Conservation (phyloP, 2,888 invertebrate species). For the Scaeva pyrastri region DNA sequence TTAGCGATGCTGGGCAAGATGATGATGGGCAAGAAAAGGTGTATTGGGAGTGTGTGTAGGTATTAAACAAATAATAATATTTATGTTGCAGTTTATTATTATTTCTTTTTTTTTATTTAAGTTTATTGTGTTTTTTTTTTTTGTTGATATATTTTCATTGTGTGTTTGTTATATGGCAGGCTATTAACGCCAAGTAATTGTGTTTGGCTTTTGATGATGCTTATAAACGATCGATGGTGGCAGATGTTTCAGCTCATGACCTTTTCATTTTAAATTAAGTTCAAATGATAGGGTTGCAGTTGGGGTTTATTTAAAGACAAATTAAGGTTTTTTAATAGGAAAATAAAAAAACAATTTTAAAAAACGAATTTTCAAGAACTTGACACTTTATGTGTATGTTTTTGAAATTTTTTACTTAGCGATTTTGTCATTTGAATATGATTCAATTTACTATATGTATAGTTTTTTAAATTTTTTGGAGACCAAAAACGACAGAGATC, state of each 20-base stretch:
- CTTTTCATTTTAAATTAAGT: neutral
- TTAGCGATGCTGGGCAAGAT: slow-evolving; percentile 3
- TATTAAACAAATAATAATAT: slow-evolving; percentile 26
- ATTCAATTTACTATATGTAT: no score
- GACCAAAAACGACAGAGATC: no score
- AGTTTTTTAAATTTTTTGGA: no score
- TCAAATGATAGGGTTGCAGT: neutral
- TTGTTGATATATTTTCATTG: no score
- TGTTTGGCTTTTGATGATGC: neutral
- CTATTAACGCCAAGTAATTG: slow-evolving; percentile 4
- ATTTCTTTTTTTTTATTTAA: slow-evolving; percentile 5
- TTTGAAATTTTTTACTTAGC: no score
- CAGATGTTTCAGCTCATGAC: neutral
- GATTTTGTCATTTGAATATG: no score
- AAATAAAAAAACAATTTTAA: no score
- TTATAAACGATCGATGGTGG: neutral
- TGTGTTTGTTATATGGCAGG: neutral
- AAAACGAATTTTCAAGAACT: no score
- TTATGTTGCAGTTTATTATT: slow-evolving; percentile 26
- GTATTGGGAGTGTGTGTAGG: neutral
- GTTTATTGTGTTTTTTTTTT: neutral
- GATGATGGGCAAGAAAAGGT: neutral
- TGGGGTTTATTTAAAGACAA: no score
- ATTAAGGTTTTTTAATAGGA: no score
- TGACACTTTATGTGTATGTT: no score